Evolutionary conservation across 2,797 vertebrate genomes (phyloP).

Genomic region (Ciconia nigra): DNA sequence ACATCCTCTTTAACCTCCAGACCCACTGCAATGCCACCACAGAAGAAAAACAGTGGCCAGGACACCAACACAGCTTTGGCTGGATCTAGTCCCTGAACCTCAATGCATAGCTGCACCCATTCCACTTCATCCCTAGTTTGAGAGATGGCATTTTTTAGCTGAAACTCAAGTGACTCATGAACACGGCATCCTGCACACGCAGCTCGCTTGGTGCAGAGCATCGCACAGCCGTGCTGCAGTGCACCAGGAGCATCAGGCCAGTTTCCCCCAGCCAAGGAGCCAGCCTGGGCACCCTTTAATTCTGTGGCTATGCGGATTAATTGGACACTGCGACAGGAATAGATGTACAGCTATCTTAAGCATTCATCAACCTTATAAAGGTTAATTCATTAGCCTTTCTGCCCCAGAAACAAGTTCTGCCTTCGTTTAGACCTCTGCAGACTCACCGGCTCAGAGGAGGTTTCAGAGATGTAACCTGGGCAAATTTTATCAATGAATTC

Average conservation of each 20-base stretch:
- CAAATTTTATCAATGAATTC: conserved; percentile 40
- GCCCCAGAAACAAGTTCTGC: neutral
- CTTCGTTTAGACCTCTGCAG: neutral
- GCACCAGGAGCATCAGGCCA: neutral
- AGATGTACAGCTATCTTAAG: neutral
- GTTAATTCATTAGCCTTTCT: neutral
- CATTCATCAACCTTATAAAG: neutral
- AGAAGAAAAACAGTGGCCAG: neutral
- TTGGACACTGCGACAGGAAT: neutral
- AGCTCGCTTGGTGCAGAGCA: neutral
- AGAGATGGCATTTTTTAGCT: neutral
- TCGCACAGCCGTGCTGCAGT: neutral
- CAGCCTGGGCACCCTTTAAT: neutral
- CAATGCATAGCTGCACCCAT: accelerated
- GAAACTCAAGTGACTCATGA: neutral
- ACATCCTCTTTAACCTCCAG: neutral
- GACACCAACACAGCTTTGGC: neutral
- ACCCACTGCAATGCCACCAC: neutral
- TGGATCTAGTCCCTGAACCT: neutral
- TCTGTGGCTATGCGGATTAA: neutral
- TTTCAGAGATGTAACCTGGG: neutral
- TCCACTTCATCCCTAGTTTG: neutral
- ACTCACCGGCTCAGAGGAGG: neutral
- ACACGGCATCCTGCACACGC: accelerated
- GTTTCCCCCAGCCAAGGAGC: neutral